Evolutionary conservation across 2,113 vertebrate species (phyloP), one percentile per base, ranked within the genome.

Genomic region (Gymnarchus niloticus): DNA sequence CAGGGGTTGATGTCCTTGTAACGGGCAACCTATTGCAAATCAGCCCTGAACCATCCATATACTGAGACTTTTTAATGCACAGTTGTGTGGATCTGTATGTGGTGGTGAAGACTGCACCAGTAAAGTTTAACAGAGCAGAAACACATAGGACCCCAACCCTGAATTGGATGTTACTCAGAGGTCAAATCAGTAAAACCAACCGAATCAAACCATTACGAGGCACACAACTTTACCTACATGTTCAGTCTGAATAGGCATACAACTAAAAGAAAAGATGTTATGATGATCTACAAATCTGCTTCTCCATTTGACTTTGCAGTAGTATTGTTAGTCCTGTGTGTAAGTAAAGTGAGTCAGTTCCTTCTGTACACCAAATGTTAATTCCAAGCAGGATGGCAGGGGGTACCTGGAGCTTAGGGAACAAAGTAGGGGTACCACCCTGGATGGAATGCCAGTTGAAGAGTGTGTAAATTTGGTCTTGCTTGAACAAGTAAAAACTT

Each of bases 21-120:
- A 84, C 44, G 65, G 83, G 44, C 83, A 65, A 65, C 83, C 83
- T 61, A 65, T 84, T 44, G 51, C 41, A 61, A 37, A 84, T 23
- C 37, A 51, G 57, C 51, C 49, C 51, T 33, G 25, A 17, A 41
- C 51, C 28, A n/a, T 54, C 80, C 51, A 54, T 82, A 56, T 33
- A 82, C 37, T 4, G 51, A 51, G 49, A 48, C 49, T 82, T 56
- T 82, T 8, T 37, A 41, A 73, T 73, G 56, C 51, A 82, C 25
- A 37, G 28, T 49, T 54, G 48, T 48, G n/a, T 4, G 51, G 51
- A 56, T 54, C n/a, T 54, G 12, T 54, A 28, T 82, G 14, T 56
- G 25, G 80, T 33, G 14, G 6, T 28, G 51, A 19, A 51, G 80
- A 21, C 28, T 33, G 25, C 21, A 33, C 80, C 10, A 6, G 14